Base-by-base conservation (phyloP, 2,888 invertebrate species). In the Clusia tigrina region DNA sequence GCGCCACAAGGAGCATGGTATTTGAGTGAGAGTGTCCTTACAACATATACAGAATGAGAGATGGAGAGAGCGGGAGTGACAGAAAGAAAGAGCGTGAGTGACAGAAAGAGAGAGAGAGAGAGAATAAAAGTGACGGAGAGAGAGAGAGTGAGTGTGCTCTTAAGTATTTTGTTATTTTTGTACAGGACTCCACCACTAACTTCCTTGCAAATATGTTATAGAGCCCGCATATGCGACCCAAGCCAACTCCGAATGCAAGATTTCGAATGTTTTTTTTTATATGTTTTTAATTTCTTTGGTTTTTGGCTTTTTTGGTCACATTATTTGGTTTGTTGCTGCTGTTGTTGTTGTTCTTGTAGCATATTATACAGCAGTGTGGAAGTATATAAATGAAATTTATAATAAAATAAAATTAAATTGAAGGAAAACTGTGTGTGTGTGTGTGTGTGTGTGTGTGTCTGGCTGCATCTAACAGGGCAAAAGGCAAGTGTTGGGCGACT, bases 231-330 rank as follows among this genome's bases (percentile, higher is more conserved):
- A n/a, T n/a, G 42, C 48, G 20, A 12, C 18, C 48, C 48, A 15
- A 6, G 18, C 48, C 48, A 48, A 15, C 15, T 5, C 5, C 48
- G 22, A 20, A 22, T 48, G 15, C 48, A 48, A 20, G 48, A 48
- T 51, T 58, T 54, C 54, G 57, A 59, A 59, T 55, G 23, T 54
- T 24, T 63, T 60, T 38, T 58, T 63, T 37, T 64, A 63, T 52
- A 38, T 65, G 55, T 48, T 63, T 57, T 58, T 42, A 1, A 24
- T 55, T 66, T 57, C 54, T n/a, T 38, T 59, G 54, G 55, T 25
- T 60, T 67, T 66, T 72, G 69, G 69, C 60, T 70, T 69, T 70
- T 67, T 68, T 69, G 69, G 70, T 71, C 68, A 70, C 67, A 71
- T 69, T 70, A 71, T 68, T 69, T 60, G 70, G 70, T 68, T 71